Conservation (phyloP, 2,888 invertebrate species). For the Trachelus troglodyta region DNA sequence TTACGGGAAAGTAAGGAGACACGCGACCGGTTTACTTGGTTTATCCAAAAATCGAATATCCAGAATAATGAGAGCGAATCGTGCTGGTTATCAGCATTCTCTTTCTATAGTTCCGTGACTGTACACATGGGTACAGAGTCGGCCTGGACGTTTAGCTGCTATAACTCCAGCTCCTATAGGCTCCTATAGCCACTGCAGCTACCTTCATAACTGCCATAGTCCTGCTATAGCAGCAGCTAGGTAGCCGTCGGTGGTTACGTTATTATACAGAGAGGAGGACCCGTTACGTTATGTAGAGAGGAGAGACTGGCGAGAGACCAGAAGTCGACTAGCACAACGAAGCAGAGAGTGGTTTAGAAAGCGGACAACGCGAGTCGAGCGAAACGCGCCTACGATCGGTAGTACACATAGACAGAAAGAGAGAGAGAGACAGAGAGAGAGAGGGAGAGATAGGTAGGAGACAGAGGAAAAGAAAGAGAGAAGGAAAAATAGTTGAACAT, state of each 20-base stretch:
- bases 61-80: not conserved
- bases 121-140: not conserved
- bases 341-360: slow-evolving; percentile 57
- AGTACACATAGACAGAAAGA: not conserved
- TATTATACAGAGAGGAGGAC: not conserved
- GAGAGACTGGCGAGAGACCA: not conserved
- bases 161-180: not conserved
- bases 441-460: slow-evolving; percentile 17
- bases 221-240: not conserved
- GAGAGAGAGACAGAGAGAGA: not conserved
- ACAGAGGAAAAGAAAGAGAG: slow-evolving; percentile 2
- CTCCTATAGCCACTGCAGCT: too few relatives aligned
- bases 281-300: not conserved
- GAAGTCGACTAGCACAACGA: not conserved
- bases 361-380: slow-evolving; percentile 27
- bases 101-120: not conserved
- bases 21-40: not conserved
- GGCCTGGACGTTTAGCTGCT: not conserved
- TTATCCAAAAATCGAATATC: not conserved
- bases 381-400: not conserved
- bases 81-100: not conserved
- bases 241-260: not conserved
- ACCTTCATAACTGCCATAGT: not conserved
- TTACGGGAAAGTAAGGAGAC: not conserved
- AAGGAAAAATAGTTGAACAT: slow-evolving; percentile 4